Conservation (phyloP, 2,888 invertebrate species). For the Macrosiphum euphorbiae region DNA sequence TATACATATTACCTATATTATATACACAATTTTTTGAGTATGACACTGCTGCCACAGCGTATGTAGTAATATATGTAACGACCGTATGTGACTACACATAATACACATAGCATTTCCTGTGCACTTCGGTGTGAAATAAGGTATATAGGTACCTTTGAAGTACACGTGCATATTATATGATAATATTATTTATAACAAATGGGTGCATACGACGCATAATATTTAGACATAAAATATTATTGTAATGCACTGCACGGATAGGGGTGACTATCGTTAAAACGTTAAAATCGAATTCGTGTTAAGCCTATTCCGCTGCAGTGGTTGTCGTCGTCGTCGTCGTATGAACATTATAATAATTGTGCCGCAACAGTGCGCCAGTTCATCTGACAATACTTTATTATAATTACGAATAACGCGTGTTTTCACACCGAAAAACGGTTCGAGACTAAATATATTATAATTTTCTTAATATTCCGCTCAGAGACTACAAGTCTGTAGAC, state of each 20-base stretch:
- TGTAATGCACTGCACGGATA: not conserved
- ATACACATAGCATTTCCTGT: not conserved
- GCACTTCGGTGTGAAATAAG: not conserved
- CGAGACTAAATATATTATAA: not conserved
- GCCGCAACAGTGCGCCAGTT: not conserved
- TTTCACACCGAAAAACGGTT: not conserved
- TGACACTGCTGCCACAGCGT: not conserved
- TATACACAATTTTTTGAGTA: not conserved
- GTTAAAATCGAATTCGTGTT: constrained; percentile 2
- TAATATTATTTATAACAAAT: not conserved
- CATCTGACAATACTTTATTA: not conserved
- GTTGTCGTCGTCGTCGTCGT: not conserved
- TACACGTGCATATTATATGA: not conserved
- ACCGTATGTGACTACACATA: not conserved
- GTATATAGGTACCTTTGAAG: not conserved
- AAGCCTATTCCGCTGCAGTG: not conserved
- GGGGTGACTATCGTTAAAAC: constrained; percentile 4
- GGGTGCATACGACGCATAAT: not conserved
- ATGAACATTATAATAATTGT: not conserved
- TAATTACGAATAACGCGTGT: not conserved
- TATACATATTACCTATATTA: not conserved
- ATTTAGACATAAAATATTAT: no score
- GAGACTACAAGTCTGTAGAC: no score
- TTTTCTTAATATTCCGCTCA: no score
- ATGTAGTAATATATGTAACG: not conserved